Evolutionary conservation across 2,113 vertebrate genomes (phyloP).

Genomic region (Cinclus cinclus): DNA sequence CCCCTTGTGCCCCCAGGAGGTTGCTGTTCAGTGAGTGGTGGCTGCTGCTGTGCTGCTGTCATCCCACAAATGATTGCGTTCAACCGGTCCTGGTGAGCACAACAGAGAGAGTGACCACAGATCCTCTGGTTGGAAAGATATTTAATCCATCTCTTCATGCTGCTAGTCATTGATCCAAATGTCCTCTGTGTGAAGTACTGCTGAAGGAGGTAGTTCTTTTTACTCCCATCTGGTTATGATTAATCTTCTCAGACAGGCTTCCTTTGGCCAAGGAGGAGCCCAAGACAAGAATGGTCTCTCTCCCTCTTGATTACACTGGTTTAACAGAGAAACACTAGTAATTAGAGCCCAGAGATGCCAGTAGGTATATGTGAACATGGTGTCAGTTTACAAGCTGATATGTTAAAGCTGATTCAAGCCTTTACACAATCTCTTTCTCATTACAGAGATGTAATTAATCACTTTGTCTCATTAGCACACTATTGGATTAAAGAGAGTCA

Average conservation of each 20-base stretch:
- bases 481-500: constrained; percentile 37
- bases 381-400: neutral
- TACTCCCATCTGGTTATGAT: neutral
- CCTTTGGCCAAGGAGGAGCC: neutral
- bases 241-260: constrained; percentile 3
- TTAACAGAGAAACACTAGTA: neutral
- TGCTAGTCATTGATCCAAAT: neutral
- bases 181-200: neutral
- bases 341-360: neutral
- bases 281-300: neutral
- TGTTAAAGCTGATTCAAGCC: constrained; percentile 17
- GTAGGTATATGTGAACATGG: neutral
- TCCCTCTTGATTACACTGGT: neutral
- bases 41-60: accelerated
- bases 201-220: neutral
- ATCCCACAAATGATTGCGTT: neutral
- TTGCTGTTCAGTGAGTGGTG: accelerated
- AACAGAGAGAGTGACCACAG: neutral
- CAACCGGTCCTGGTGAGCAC: neutral
- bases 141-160: neutral
- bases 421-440: constrained; percentile 19
- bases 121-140: neutral
- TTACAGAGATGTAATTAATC: constrained; percentile 41
- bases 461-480: constrained; percentile 11
- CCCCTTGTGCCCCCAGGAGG: neutral